These are phyloP conservation scores for Xylocopa sonorina DNA, from an alignment of 1,140 invertebrate species.

Conservation along the genomic window DNA sequence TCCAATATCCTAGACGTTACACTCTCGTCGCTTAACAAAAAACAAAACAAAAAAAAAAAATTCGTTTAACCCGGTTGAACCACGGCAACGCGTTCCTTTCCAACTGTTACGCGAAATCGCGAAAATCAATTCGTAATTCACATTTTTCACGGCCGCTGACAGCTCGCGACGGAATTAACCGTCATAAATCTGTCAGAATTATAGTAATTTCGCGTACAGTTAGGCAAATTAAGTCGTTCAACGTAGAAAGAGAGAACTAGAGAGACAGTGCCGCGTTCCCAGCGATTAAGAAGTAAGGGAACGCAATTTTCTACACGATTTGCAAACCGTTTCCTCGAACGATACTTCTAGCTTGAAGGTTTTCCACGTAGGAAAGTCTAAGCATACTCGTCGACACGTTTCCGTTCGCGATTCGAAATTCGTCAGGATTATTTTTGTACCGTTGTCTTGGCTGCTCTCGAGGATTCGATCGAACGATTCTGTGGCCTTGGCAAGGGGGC, in stretches of 20 bases:
- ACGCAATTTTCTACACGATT: background rate
- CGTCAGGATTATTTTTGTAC: no score
- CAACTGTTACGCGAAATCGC: background rate
- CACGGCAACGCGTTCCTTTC: no score
- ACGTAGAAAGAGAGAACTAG: background rate
- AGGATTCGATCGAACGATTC: background rate
- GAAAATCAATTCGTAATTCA: background rate
- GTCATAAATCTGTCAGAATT: background rate
- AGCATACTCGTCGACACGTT: no score
- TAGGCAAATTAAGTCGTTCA: constrained; percentile 22
- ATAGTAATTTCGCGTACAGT: constrained; percentile 18
- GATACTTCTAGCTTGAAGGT: no score
- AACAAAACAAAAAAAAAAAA: background rate
- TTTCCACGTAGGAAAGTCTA: background rate
- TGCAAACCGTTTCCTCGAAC: background rate
- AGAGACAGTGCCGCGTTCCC: background rate
- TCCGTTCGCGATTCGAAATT: no score
- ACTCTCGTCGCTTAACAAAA: no score
- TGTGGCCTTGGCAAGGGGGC: background rate
- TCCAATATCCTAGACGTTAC: background rate
- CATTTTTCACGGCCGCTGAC: constrained; percentile 28
- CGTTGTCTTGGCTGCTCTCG: no score
- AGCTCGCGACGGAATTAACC: background rate
- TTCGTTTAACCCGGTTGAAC: background rate
- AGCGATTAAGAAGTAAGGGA: background rate